These are phyloP conservation scores for Selenia dentaria DNA, from an alignment of 2,888 invertebrate genomes.

Conservation along the genomic window DNA sequence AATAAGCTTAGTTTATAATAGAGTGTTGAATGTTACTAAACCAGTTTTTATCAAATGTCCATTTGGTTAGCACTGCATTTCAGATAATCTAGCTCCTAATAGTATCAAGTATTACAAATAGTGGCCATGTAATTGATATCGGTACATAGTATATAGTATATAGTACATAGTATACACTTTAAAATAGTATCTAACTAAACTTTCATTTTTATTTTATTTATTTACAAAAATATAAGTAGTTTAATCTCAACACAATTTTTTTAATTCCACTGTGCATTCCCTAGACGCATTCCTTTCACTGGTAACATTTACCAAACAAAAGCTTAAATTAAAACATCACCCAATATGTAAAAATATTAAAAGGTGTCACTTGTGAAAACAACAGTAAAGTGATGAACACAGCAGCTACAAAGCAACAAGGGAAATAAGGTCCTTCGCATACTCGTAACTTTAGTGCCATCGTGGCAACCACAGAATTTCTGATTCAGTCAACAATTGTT, in stretches of 20 bases:
- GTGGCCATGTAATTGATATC: too few relatives aligned
- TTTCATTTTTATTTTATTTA: background rate
- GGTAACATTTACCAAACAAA: slow-evolving; percentile 1
- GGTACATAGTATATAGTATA: too few relatives aligned
- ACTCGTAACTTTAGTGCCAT: background rate
- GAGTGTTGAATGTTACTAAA: too few relatives aligned
- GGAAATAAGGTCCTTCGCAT: background rate
- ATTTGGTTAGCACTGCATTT: too few relatives aligned
- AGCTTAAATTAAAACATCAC: slow-evolving; percentile 12
- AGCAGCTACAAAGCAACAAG: background rate
- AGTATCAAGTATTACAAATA: too few relatives aligned
- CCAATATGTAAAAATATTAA: slow-evolving; percentile 11
- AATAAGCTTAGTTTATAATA: too few relatives aligned
- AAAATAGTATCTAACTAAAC: too few relatives aligned
- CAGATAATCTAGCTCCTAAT: too few relatives aligned
- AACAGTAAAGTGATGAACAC: background rate
- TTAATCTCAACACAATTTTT: background rate
- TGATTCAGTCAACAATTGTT: too few relatives aligned
- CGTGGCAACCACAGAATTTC: too few relatives aligned
- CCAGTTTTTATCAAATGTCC: too few relatives aligned
- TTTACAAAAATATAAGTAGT: background rate
- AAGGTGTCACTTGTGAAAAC: slow-evolving; percentile 4
- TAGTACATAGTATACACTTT: too few relatives aligned
- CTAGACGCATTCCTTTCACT: background rate
- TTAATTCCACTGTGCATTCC: background rate